Evolutionary conservation across 2,113 vertebrate genomes (phyloP).

Genomic region (Merops nubicus): DNA sequence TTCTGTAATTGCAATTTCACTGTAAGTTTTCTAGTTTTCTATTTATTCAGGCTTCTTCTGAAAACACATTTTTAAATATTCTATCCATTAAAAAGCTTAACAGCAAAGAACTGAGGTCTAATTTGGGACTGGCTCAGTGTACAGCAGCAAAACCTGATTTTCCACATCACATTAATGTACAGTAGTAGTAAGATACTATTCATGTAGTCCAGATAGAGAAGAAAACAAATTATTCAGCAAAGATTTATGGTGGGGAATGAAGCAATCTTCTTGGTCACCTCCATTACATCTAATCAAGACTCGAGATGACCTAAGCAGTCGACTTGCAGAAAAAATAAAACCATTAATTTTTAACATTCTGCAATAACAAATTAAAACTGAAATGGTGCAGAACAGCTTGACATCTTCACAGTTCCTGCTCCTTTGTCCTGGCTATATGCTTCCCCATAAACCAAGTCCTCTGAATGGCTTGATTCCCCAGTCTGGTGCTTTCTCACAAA

Average conservation of each 20-base stretch:
- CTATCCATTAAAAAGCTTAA: not conserved
- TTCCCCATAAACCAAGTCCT: not conserved
- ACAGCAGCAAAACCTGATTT: conserved; percentile 36
- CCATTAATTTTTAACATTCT: not conserved
- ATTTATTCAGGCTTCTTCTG: not conserved
- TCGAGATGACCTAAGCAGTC: not conserved
- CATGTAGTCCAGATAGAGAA: not conserved
- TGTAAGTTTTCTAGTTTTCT: not conserved
- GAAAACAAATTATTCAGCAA: conserved; percentile 21
- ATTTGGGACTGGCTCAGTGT: not conserved
- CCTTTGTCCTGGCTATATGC: not conserved
- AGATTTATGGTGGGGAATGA: not conserved
- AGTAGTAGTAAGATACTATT: not conserved
- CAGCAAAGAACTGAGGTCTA: not conserved
- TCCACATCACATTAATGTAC: not conserved
- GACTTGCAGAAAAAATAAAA: not conserved
- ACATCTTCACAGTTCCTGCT: not conserved
- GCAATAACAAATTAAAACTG: not conserved
- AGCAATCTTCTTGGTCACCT: not conserved
- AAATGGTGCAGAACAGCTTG: not conserved
- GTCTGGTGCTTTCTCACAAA: not conserved
- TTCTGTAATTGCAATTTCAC: not conserved
- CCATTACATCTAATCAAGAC: not conserved
- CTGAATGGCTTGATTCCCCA: not conserved
- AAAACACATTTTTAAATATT: not conserved